Conservation (phyloP, 2,113 vertebrate species). For the Cyanoliseus patagonus region DNA sequence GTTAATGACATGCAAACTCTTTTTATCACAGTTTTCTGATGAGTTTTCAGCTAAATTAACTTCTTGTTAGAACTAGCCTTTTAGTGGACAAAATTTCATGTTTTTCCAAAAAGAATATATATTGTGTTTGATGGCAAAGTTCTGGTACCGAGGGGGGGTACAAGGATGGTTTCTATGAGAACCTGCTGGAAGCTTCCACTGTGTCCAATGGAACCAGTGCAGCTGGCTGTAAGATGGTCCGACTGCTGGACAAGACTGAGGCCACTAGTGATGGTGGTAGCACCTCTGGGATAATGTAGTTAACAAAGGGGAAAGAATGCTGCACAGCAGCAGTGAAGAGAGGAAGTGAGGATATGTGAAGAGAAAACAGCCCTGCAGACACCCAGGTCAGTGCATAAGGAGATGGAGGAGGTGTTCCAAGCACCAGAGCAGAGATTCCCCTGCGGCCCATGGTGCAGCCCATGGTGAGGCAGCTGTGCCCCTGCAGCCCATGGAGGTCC, state of each 20-base stretch:
- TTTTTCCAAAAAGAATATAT: neutral
- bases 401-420: fast-evolving
- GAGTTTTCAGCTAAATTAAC: neutral
- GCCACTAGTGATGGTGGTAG: neutral
- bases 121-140: neutral
- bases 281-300: neutral
- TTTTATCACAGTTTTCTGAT: neutral
- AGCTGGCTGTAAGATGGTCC: too few species aligned
- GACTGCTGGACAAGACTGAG: neutral
- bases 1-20: neutral
- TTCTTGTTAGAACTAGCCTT: neutral
- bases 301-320: neutral
- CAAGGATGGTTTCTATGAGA: neutral
- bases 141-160: fast-evolving
- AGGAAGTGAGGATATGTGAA: neutral
- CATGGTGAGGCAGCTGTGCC: neutral
- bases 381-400: neutral
- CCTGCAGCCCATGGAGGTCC: neutral
- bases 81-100: neutral
- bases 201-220: neutral
- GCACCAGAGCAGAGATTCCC: neutral
- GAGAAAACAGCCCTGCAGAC: neutral
- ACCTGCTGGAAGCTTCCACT: neutral
- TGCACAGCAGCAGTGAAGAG: neutral
- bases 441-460: neutral